Evolutionary conservation across 1,140 invertebrate genomes (phyloP).

Genomic region (Drosophila leontia): DNA sequence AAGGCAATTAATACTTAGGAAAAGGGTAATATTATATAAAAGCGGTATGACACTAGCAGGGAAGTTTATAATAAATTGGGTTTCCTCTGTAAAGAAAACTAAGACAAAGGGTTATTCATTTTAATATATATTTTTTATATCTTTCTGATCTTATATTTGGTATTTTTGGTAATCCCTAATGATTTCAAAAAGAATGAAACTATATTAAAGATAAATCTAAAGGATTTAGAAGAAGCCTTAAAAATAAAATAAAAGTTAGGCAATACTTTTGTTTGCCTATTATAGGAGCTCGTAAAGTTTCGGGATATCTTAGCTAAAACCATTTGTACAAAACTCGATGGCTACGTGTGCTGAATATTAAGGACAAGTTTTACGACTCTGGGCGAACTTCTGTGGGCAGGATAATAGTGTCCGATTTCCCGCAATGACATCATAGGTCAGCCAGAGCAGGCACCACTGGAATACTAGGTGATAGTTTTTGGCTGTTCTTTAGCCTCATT

Average conservation of each 20-base stretch:
- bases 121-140: too few species aligned
- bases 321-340: neutral
- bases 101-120: too few species aligned
- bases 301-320: neutral
- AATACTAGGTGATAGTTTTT: slow-evolving; percentile 8
- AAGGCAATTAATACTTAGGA: neutral
- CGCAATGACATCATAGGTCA: slow-evolving; percentile 26
- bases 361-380: slow-evolving; percentile 2
- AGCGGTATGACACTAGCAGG: neutral
- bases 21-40: neutral
- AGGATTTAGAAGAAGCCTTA: too few species aligned
- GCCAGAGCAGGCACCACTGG: neutral
- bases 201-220: neutral
- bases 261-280: neutral
- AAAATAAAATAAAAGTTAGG: neutral
- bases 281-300: neutral
- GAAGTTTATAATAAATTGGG: neutral
- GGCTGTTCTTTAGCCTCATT: slow-evolving; percentile 11
- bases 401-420: neutral
- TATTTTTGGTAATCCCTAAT: neutral
- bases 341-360: slow-evolving; percentile 1
- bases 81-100: too few species aligned
- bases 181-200: accelerated
- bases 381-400: neutral
- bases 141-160: too few species aligned